Conservation (phyloP, 2,113 vertebrate species). For the Perca schrenkii region DNA sequence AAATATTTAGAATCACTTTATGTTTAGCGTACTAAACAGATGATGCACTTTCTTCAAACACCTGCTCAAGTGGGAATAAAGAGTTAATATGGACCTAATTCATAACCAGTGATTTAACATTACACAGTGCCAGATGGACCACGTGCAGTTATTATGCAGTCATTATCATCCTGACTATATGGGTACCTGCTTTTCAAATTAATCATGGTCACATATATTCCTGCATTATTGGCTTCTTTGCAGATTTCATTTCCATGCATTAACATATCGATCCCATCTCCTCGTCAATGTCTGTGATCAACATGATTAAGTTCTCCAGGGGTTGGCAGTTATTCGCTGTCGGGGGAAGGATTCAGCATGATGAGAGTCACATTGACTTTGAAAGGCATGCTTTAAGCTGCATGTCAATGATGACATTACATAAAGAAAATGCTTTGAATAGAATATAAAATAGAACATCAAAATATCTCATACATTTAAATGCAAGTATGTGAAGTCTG, state of each 20-base stretch:
- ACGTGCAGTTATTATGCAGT: background rate
- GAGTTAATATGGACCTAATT: background rate
- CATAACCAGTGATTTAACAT: background rate
- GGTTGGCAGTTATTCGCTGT: background rate
- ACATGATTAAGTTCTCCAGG: background rate
- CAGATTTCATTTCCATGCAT: conserved; percentile 36
- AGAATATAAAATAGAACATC: background rate
- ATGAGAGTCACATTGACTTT: conserved; percentile 3
- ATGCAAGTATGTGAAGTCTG: background rate
- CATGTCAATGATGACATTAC: background rate
- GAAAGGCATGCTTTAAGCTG: background rate
- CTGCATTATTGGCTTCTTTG: background rate
- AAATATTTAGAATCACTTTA: conserved; percentile 1
- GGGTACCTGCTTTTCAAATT: background rate
- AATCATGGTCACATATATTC: background rate
- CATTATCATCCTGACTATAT: background rate
- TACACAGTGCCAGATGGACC: background rate
- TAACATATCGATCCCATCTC: conserved; percentile 23
- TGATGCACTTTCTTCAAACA: background rate
- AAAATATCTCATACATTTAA: background rate
- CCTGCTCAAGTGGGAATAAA: background rate
- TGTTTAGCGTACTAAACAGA: conserved; percentile 3
- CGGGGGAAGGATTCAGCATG: background rate
- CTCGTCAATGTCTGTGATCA: background rate
- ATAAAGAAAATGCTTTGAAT: background rate